These are phyloP conservation scores for Malacosoma neustria DNA, from an alignment of 2,888 invertebrate genomes.

Conservation along the genomic window DNA sequence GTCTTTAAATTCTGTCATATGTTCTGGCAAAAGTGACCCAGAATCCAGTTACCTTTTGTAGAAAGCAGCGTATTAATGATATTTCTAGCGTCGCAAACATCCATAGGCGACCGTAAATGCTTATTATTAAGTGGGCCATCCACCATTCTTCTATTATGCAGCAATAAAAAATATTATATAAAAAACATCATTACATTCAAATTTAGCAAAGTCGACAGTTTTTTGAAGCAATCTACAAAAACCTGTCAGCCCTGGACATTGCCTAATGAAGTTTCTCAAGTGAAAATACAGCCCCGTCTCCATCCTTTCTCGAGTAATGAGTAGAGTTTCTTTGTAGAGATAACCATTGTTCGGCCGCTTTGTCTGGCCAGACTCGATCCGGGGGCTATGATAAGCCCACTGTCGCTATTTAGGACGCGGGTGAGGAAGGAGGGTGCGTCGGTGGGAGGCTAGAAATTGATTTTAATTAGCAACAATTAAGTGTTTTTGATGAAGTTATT, in stretches of 20 bases:
- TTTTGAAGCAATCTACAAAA: not conserved
- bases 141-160: too few species aligned
- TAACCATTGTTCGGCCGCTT: slow-evolving; percentile 25
- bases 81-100: too few species aligned
- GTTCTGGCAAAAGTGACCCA: too few species aligned
- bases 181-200: too few species aligned
- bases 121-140: too few species aligned
- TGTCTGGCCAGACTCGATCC: not conserved
- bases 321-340: slow-evolving; percentile 33
- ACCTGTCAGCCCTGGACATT: slow-evolving; percentile 8
- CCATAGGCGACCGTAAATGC: too few species aligned
- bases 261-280: slow-evolving; percentile 24
- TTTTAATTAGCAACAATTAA: not conserved
- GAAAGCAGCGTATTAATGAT: too few species aligned
- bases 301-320: slow-evolving; percentile 31
- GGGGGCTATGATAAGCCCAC: not conserved
- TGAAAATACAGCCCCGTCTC: slow-evolving; percentile 20
- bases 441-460: not conserved
- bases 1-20: too few species aligned
- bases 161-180: too few species aligned
- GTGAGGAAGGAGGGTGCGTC: not conserved
- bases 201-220: too few species aligned
- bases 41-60: too few species aligned
- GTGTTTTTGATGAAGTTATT: slow-evolving; percentile 2
- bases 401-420: not conserved